These are phyloP conservation scores for Drosophila quinaria DNA, from an alignment of 2,888 invertebrate genomes.

Conservation along the genomic window DNA sequence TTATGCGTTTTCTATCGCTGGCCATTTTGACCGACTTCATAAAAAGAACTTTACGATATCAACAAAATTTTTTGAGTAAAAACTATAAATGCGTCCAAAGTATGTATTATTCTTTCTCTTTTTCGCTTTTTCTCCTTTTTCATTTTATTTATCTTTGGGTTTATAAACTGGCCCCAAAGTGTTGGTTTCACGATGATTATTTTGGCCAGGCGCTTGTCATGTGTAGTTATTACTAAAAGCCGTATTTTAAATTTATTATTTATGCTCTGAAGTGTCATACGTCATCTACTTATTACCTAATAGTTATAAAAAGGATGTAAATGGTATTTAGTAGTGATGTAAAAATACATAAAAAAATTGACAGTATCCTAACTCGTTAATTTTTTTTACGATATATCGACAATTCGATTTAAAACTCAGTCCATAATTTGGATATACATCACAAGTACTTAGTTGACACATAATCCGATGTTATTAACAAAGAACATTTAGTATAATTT, in stretches of 20 bases:
- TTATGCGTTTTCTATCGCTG: constrained; percentile 75
- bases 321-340: neutral
- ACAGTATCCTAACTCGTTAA: too few species aligned
- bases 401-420: too few species aligned
- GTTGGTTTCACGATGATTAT: constrained; percentile 38
- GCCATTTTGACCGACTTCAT: constrained; percentile 75
- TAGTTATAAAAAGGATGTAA: neutral
- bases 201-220: constrained; percentile 4
- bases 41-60: constrained; percentile 74
- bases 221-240: neutral
- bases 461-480: neutral
- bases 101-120: neutral
- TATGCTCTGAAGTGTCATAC: constrained; percentile 15
- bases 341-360: too few species aligned
- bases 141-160: constrained; percentile 7
- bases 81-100: constrained; percentile 59
- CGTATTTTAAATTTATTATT: constrained; percentile 31
- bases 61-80: constrained; percentile 43
- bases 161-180: constrained; percentile 52
- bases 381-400: too few species aligned
- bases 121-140: neutral
- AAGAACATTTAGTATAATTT: too few species aligned
- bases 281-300: constrained; percentile 11
- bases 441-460: neutral
- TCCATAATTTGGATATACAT: too few species aligned